Evolutionary conservation across 2,797 vertebrate species (phyloP).

Genomic region (Poeciliopsis presidionis): DNA sequence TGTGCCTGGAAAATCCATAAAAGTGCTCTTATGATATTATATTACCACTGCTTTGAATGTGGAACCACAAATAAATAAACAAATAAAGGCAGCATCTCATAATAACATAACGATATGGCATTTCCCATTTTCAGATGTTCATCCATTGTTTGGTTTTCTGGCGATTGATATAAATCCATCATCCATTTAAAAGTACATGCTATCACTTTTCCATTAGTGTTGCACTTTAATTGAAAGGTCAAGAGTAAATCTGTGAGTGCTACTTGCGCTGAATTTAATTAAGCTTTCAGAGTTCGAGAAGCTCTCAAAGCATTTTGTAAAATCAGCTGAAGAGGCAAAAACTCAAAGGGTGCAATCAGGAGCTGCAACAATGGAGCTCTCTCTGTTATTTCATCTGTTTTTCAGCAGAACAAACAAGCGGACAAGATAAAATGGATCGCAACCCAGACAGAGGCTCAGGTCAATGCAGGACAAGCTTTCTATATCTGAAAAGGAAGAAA

Average conservation of each 20-base stretch:
- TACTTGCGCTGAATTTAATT: conserved; percentile 9
- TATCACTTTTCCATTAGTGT: not conserved
- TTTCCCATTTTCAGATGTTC: conserved; percentile 19
- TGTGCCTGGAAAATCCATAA: too few species aligned
- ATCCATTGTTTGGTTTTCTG: conserved; percentile 19
- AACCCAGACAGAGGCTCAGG: conserved; percentile 7
- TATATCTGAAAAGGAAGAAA: conserved; percentile 17
- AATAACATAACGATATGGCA: not conserved
- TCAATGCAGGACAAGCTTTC: conserved; percentile 1
- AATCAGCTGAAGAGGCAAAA: conserved; percentile 1
- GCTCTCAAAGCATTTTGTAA: conserved; percentile 11
- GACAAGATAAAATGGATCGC: not conserved
- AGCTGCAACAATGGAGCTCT: not conserved
- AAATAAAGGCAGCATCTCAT: not conserved
- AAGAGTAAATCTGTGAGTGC: conserved; percentile 1
- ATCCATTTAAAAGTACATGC: conserved; percentile 4
- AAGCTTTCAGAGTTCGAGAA: not conserved
- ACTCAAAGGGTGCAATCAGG: not conserved
- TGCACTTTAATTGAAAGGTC: conserved; percentile 25
- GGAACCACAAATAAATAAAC: too few species aligned
- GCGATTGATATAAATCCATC: conserved; percentile 8
- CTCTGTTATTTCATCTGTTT: not conserved
- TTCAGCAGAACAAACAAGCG: not conserved
- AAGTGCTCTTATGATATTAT: too few species aligned
- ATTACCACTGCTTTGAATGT: too few species aligned